Conservation (phyloP, 2,888 invertebrate species). For the Cantharis nigra region DNA sequence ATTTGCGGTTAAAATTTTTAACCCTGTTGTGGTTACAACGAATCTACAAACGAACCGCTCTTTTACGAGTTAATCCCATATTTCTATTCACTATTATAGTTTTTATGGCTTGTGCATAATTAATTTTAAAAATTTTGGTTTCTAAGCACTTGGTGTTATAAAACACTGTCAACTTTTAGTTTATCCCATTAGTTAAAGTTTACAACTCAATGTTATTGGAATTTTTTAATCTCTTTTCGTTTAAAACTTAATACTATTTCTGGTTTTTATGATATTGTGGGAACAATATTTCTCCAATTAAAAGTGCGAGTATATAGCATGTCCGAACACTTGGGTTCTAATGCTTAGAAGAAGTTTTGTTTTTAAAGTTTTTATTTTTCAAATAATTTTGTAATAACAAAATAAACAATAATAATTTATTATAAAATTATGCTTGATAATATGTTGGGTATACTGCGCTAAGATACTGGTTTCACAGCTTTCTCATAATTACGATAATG, state of each 20-base stretch:
- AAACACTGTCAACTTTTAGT: neutral
- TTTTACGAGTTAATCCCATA: neutral
- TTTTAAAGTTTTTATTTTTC: too few species aligned
- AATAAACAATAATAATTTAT: neutral
- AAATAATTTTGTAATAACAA: neutral
- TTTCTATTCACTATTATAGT: neutral
- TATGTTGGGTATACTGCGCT: neutral
- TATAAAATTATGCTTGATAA: neutral
- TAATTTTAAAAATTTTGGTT: neutral
- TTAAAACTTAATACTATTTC: neutral
- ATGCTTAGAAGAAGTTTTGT: neutral
- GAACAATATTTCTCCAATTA: neutral
- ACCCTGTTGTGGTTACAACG: neutral
- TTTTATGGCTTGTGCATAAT: neutral
- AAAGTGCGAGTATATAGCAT: too few species aligned
- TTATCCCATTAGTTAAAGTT: neutral
- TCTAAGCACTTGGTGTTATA: neutral
- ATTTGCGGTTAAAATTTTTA: neutral
- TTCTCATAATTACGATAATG: neutral
- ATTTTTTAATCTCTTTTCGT: neutral
- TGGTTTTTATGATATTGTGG: neutral
- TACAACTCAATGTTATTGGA: neutral
- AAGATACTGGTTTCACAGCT: neutral
- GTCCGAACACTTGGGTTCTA: neutral
- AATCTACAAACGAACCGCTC: neutral